phyloP scores from a whole-genome alignment of 2,113 vertebrate genomes.

The Nicator chloris region DNA sequence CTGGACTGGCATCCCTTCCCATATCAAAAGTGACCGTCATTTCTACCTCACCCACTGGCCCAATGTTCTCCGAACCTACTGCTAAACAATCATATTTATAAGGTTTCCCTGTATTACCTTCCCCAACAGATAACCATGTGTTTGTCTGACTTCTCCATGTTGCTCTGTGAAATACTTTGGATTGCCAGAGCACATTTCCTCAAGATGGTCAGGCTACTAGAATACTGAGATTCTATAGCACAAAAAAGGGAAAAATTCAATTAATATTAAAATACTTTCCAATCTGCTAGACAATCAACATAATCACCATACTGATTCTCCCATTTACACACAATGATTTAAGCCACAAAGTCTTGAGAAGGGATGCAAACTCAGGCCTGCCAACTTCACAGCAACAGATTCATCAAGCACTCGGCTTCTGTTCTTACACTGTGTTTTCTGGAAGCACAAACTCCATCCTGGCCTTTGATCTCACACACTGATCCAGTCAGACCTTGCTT shows the following conservation, averaged over 20 bases:
- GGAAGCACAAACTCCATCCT: not conserved
- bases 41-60: too few relatives aligned
- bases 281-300: not conserved
- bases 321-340: not conserved
- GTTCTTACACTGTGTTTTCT: not conserved
- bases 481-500: not conserved
- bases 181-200: not conserved
- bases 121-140: too few relatives aligned
- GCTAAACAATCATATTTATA: too few relatives aligned
- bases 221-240: not conserved
- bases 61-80: too few relatives aligned
- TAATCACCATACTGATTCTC: not conserved
- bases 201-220: not conserved
- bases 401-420: not conserved
- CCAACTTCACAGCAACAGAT: not conserved
- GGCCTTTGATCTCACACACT: not conserved
- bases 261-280: not conserved
- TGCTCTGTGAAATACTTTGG: not conserved
- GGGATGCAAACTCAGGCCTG: not conserved
- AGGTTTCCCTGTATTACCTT: too few relatives aligned
- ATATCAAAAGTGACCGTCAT: too few relatives aligned
- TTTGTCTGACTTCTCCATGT: not conserved
- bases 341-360: not conserved
- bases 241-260: not conserved
- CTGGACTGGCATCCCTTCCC: too few relatives aligned